phyloP scores from a whole-genome alignment of 2,888 invertebrate genomes.

The Idaea dimidiata region DNA sequence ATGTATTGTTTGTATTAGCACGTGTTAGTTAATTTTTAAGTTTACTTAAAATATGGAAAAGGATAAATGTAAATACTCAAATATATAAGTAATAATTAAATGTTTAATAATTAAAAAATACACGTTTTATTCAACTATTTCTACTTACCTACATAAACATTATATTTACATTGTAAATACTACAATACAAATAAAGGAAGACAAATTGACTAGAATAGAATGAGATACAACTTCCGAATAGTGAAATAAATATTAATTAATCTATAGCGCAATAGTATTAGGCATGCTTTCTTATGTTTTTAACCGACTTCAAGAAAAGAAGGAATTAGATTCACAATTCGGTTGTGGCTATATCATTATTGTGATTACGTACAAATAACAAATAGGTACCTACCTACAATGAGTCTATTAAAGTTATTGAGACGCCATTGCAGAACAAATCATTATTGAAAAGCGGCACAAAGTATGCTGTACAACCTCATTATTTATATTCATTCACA shows the following conservation, averaged over 20 bases:
- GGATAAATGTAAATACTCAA: constrained; percentile 35
- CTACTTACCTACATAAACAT: neutral
- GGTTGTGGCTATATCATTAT: too few relatives aligned
- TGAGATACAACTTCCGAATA: neutral
- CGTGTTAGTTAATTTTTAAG: constrained; percentile 13
- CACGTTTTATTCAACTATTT: constrained; percentile 14
- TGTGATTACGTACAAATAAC: too few relatives aligned
- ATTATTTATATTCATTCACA: too few relatives aligned
- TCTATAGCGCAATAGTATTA: neutral
- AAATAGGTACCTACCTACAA: too few relatives aligned
- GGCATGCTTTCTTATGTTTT: too few relatives aligned
- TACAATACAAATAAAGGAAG: constrained; percentile 16
- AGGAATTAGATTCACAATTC: too few relatives aligned
- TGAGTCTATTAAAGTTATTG: too few relatives aligned
- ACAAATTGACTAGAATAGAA: constrained; percentile 17
- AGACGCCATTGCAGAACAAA: too few relatives aligned
- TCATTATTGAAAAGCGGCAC: too few relatives aligned
- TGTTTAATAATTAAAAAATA: constrained; percentile 16
- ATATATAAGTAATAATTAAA: constrained; percentile 9
- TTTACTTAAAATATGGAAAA: constrained; percentile 22
- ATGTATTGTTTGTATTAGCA: neutral
- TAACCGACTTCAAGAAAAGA: too few relatives aligned
- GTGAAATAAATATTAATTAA: neutral
- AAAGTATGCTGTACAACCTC: too few relatives aligned
- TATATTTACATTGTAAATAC: constrained; percentile 9